Conservation (phyloP, 2,113 vertebrate species). For the Jacana jacana region DNA sequence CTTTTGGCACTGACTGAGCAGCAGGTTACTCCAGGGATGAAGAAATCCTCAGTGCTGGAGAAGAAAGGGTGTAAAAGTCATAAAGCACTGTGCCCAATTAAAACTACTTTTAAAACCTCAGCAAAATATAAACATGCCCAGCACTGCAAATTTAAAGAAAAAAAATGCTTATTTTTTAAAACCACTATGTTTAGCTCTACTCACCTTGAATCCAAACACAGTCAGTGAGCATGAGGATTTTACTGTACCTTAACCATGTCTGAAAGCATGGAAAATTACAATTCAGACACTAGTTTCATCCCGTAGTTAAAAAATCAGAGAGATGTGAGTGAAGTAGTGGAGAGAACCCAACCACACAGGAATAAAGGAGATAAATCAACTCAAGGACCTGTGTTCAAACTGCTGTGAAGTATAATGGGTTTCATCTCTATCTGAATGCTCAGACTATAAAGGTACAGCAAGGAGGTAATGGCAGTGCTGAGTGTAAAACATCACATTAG, state of each 20-base stretch:
- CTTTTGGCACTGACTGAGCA: background rate
- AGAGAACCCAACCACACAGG: slow-evolving; percentile 9
- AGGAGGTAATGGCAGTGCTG: background rate
- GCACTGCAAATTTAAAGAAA: background rate
- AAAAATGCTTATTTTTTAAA: background rate
- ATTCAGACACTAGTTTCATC: slow-evolving; percentile 11
- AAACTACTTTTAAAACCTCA: slow-evolving; percentile 17
- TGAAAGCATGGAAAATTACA: slow-evolving; percentile 45
- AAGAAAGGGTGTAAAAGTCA: background rate
- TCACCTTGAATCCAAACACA: slow-evolving; percentile 5
- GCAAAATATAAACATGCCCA: slow-evolving; percentile 18
- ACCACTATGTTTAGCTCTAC: background rate
- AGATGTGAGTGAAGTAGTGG: background rate
- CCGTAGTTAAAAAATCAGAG: slow-evolving; percentile 3
- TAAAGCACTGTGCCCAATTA: background rate
- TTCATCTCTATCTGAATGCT: slow-evolving; percentile 24
- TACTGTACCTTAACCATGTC: slow-evolving; percentile 18
- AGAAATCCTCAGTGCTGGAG: background rate
- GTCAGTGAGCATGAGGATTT: background rate
- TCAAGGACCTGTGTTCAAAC: slow-evolving; percentile 38
- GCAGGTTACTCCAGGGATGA: background rate
- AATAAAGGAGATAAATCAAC: slow-evolving; percentile 49
- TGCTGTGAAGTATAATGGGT: slow-evolving; percentile 53
- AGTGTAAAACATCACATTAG: slow-evolving; percentile 11
- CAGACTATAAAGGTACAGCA: background rate